Conservation (phyloP, 2,888 invertebrate genomes). For the Melipona beecheii region DNA sequence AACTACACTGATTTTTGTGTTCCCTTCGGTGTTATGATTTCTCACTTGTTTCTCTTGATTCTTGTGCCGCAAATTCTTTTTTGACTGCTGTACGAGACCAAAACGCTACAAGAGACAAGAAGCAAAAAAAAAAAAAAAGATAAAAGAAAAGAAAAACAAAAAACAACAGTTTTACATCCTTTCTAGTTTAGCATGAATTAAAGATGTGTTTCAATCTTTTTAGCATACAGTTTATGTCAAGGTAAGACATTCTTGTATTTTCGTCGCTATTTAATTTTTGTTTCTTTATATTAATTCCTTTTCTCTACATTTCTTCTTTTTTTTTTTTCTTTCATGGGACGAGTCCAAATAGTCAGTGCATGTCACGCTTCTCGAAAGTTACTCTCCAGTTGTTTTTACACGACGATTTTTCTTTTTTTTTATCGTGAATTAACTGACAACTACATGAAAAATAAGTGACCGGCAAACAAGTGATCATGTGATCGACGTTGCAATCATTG, state of each 20-base stretch:
- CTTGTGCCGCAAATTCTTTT: constrained; percentile 3
- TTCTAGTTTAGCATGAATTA: constrained; percentile 75
- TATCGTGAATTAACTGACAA: constrained; percentile 8
- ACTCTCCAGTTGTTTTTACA: not conserved
- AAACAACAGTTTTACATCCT: constrained; percentile 32
- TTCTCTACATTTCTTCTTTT: not conserved
- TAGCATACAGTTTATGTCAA: constrained; percentile 84
- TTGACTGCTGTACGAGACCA: not conserved
- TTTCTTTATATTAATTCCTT: constrained; percentile 5
- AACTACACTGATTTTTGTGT: constrained; percentile 23
- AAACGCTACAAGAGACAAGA: constrained; percentile 5
- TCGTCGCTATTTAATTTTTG: constrained; percentile 52
- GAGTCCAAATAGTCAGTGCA: constrained; percentile 51
- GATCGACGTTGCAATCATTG: constrained; percentile 16
- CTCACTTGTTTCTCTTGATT: constrained; percentile 19
- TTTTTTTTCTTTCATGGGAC: not conserved
- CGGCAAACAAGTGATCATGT: constrained; percentile 17
- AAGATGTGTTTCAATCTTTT: constrained; percentile 82
- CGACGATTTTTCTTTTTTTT: not conserved
- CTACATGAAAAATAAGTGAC: not conserved
- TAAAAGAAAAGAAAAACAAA: constrained; percentile 7
- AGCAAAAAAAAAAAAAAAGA: not conserved
- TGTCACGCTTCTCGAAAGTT: constrained; percentile 48
- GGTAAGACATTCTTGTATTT: constrained; percentile 80
- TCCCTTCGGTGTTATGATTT: constrained; percentile 29